Evolutionary conservation across 1,140 invertebrate species (phyloP).

Genomic region (Apis dorsata): DNA sequence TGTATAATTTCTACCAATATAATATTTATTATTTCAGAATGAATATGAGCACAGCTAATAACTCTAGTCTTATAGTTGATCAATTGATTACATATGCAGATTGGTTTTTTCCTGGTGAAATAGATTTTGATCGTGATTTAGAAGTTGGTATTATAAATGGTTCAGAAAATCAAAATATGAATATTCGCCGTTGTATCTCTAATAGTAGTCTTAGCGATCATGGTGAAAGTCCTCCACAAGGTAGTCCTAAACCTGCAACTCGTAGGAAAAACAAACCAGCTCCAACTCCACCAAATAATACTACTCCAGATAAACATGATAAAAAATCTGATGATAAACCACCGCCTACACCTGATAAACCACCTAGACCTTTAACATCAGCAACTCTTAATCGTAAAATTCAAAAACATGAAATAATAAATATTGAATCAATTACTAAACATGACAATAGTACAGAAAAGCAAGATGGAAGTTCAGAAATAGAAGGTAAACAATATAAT

Average conservation of each 20-base stretch:
- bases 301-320: constrained; percentile 75
- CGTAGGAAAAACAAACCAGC: constrained; percentile 87
- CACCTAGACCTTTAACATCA: constrained; percentile 79
- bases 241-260: constrained; percentile 86
- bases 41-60: constrained; percentile 93
- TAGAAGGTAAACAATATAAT: constrained; percentile 43
- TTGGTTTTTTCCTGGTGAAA: constrained; percentile 91
- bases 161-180: constrained; percentile 65
- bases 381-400: constrained; percentile 72
- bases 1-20: constrained; percentile 1
- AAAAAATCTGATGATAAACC: constrained; percentile 74
- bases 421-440: constrained; percentile 63
- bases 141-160: constrained; percentile 75
- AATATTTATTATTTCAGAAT: constrained; percentile 80
- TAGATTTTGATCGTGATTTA: constrained; percentile 80
- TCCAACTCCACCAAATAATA: constrained; percentile 82
- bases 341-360: constrained; percentile 82
- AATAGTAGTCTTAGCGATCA: constrained; percentile 84
- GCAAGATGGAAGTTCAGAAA: constrained; percentile 44
- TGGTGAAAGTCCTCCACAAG: constrained; percentile 84
- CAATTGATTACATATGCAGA: constrained; percentile 92
- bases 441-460: constrained; percentile 56
- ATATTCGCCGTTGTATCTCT: constrained; percentile 84
- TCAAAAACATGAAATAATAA: constrained; percentile 73
- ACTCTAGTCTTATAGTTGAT: constrained; percentile 90